A percentile compares a stretch with the other conserved stretches of the same genome.
Conservation (phyloP, 2,888 invertebrate species). For the Belgica antarctica region DNA sequence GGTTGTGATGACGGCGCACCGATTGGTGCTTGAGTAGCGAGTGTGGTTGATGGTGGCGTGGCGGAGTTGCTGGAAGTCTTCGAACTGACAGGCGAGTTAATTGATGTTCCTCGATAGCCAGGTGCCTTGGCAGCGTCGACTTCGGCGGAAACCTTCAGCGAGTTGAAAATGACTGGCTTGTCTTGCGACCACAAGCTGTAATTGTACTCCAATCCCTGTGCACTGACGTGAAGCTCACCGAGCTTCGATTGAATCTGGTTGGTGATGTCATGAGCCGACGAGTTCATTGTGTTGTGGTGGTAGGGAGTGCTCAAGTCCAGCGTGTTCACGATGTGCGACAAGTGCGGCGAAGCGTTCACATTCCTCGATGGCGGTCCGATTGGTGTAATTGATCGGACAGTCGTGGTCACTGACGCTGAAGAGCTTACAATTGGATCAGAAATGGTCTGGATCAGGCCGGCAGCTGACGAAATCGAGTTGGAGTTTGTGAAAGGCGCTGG, state of each 20-base stretch:
- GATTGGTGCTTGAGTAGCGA: constrained; percentile 45
- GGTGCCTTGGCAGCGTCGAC: constrained; percentile 89
- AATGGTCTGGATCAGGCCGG: constrained; percentile 45
- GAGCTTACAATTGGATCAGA: neutral
- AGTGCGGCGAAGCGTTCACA: constrained; percentile 46
- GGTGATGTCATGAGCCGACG: neutral
- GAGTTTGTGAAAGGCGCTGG: constrained; percentile 45
- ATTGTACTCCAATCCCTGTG: constrained; percentile 65
- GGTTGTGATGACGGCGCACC: constrained; percentile 46
- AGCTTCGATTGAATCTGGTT: constrained; percentile 40
- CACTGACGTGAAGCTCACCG: constrained; percentile 32
- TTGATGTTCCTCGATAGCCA: constrained; percentile 77
- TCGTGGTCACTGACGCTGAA: constrained; percentile 44
- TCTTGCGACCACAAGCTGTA: constrained; percentile 57
- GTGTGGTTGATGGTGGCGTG: constrained; percentile 54
- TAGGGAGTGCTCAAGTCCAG: constrained; percentile 38
- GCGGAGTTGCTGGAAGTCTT: constrained; percentile 60
- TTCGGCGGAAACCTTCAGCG: constrained; percentile 50
- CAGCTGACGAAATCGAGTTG: constrained; percentile 51
- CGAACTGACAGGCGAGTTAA: constrained; percentile 73
- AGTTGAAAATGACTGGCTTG: constrained; percentile 55
- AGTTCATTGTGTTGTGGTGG: neutral
- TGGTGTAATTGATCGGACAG: constrained; percentile 51
- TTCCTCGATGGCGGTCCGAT: constrained; percentile 51
- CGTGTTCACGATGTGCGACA: constrained; percentile 42